Conservation (phyloP, 1,140 invertebrate species). For the Anadara kagoshimensis region DNA sequence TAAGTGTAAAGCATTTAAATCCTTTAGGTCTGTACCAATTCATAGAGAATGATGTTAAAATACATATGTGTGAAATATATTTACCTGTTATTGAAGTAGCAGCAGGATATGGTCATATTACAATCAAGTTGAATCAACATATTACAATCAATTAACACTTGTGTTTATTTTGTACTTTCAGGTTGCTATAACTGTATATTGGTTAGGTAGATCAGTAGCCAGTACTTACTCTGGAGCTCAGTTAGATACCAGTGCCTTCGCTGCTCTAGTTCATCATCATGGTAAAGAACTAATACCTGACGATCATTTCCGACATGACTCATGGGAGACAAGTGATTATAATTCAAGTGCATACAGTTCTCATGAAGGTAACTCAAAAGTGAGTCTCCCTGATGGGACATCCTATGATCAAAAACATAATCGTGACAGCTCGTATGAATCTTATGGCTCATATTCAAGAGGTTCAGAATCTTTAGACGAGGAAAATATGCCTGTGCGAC, state of each 20-base stretch:
- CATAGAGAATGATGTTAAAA: too few relatives aligned
- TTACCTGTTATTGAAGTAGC: too few relatives aligned
- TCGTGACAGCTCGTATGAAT: slow-evolving; percentile 65
- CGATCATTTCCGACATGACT: slow-evolving; percentile 40
- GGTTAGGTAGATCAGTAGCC: slow-evolving; percentile 59
- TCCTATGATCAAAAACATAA: slow-evolving; percentile 38
- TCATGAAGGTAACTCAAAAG: slow-evolving; percentile 21
- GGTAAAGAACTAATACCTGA: slow-evolving; percentile 55
- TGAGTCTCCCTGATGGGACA: slow-evolving; percentile 11
- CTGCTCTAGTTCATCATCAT: slow-evolving; percentile 59
- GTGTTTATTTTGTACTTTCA: slow-evolving; percentile 35
- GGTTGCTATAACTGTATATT: slow-evolving; percentile 70
- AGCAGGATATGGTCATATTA: too few relatives aligned
- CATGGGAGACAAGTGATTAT: slow-evolving; percentile 44
- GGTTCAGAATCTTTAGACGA: slow-evolving; percentile 61
- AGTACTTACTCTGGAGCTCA: slow-evolving; percentile 59
- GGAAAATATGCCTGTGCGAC: slow-evolving; percentile 44
- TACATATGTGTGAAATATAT: too few relatives aligned
- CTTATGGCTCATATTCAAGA: slow-evolving; percentile 52
- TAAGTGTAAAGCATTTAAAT: too few relatives aligned
- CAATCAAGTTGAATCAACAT: too few relatives aligned
- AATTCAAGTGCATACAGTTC: slow-evolving; percentile 47
- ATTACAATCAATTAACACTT: too few relatives aligned
- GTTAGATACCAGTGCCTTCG: slow-evolving; percentile 66
- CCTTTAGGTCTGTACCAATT: too few relatives aligned